Evolutionary conservation across 2,113 vertebrate genomes (phyloP).

Genomic region (Varanus salvator): DNA sequence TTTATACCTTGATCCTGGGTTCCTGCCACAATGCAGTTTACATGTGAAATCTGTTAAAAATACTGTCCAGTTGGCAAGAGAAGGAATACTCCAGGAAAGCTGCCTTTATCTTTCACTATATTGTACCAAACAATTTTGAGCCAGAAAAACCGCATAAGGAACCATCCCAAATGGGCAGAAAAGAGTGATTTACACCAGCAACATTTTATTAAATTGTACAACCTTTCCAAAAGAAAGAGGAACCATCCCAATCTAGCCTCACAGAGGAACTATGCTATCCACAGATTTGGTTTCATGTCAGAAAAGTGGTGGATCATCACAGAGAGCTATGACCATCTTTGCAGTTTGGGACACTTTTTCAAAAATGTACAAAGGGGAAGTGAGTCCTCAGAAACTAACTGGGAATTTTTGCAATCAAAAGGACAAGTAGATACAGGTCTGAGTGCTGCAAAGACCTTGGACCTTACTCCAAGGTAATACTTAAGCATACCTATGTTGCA

Average conservation of each 20-base stretch:
- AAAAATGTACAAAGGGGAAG: not conserved
- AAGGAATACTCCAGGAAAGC: not conserved
- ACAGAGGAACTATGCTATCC: not conserved
- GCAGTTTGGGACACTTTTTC: not conserved
- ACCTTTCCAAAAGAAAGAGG: not conserved
- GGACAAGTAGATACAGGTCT: not conserved
- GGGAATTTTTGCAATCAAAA: not conserved
- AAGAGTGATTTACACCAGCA: accelerated
- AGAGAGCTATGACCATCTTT: not conserved
- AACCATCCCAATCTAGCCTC: not conserved
- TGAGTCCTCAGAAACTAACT: not conserved
- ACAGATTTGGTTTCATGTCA: not conserved
- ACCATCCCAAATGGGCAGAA: not conserved
- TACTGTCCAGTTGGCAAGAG: not conserved
- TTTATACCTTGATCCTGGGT: not conserved
- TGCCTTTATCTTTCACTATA: not conserved
- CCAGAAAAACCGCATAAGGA: accelerated
- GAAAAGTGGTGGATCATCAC: not conserved
- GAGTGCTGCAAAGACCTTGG: not conserved
- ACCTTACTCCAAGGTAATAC: not conserved
- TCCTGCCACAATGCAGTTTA: not conserved
- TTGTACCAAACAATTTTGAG: not conserved
- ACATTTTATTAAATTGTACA: not conserved
- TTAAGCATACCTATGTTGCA: not conserved
- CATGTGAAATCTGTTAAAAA: not conserved